Evolutionary conservation across 2,113 vertebrate genomes (phyloP), one percentile per base, ranked within the genome.

Genomic region (Cyphomyrus discorhynchus): DNA sequence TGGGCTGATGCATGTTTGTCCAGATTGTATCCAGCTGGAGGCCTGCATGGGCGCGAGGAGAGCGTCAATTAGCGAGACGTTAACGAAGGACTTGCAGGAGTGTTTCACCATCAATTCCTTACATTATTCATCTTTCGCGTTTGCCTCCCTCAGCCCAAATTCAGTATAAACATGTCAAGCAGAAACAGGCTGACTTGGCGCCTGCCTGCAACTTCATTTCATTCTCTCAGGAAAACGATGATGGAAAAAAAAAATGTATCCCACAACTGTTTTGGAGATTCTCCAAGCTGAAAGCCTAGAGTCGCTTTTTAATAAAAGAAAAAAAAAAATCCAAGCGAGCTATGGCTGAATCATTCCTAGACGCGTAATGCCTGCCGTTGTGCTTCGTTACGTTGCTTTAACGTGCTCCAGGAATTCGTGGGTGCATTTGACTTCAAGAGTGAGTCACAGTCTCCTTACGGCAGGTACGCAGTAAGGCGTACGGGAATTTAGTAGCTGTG

Each of bases 121-220:
- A 92, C 86, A 86, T 46, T 84, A 62, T 89, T 89, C 31, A 77
- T 46, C n/a, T 88, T 90, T 92, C 7, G 50, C 56, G 52, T 88
- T 52, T 21, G 31, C 31, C 85, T 87, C 49, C 47, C 21, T 56
- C 27, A 31, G 21, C 50, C 80, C n/a, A 56, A 70, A 84, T 89
- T 90, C 83, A 6, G 87, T 90, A 90, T 90, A 91, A 92, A 91
- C 87, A 89, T 91, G 89, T 91, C 92, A 92, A 13, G 86, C 87
- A 89, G 10, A 92, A 93, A 93, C 17, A 91, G 66, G 89, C 84
- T 46, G 52, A 92, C 90, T 86, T 91, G 89, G 91, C 19, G 45
- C 74, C 90, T 50, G 49, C 91, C 90, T 90, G 52, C 88, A n/a
- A 46, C 10, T 88, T 89, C 27, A 84, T 84, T 88, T 62, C 27